Base-by-base conservation (phyloP, 2,888 invertebrate species). In the Orthonevra nobilis region DNA sequence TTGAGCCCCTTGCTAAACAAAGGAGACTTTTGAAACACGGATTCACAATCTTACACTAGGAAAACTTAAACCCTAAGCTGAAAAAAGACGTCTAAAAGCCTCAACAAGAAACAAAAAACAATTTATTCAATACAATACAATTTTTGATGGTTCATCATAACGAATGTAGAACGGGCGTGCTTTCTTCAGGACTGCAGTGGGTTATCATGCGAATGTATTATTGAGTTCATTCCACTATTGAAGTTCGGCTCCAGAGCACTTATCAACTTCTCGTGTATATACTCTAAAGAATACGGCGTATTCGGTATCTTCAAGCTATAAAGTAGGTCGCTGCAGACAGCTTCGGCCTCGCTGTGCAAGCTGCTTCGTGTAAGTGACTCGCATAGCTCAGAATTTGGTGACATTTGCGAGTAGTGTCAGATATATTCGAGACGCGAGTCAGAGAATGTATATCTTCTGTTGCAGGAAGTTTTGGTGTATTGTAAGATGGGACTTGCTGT, bases 301-400 rank as follows among this genome's bases (percentile, higher is more conserved):
- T 69, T 54, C 3, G 81, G 79, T 2, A 73, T 75, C 9, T 74
- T 56, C 64, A 75, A 54, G 12, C 61, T 52, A 23, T 61, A 61
- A 23, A 70, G 61, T 36, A 70, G 42, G 10, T 36, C 52, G 15
- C 54, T 70, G 44, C 61, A 70, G 4, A 61, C 61, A n/a, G 70
- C 36, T 4, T 46, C 70, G 5, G 61, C 14, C 9, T 52, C 60
- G 6, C 82, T 85, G 69, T 85, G 83, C 74, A 83, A 82, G 81
- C 84, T 85, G 75, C 83, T 85, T 64, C 85, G 84, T 81, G 85
- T 85, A 73, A 84, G 82, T 82, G 85, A 85, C 82, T 85, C 86
- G 58, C 84, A 85, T 75, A 83, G 82, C 60, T 46, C 54, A 2
- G 66, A 66, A 10, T 36, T 82, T 79, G 83, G 84, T 82, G 83